Evolutionary conservation across 2,888 invertebrate genomes (phyloP).

Genomic region (Julus scanicus): DNA sequence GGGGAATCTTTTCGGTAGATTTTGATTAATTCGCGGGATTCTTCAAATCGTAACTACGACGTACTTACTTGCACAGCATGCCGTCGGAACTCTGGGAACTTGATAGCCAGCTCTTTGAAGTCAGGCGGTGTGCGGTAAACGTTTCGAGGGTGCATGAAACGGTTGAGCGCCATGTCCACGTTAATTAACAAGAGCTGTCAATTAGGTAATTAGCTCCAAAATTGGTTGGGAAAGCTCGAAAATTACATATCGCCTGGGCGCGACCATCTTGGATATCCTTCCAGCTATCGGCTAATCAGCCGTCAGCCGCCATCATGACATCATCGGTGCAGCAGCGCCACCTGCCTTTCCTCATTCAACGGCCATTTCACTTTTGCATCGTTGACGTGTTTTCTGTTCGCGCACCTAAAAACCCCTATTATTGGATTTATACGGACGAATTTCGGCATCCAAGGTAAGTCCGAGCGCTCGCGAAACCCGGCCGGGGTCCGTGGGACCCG

Average conservation of each 20-base stretch:
- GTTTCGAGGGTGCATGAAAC: conserved; percentile 90
- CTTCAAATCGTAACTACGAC: background rate
- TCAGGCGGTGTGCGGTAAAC: conserved; percentile 85
- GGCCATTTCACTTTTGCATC: background rate
- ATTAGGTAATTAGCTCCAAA: background rate
- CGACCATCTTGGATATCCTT: conserved; percentile 43
- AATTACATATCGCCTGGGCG: background rate
- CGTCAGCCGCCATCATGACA: background rate
- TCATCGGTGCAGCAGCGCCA: background rate
- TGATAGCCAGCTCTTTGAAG: conserved; percentile 80
- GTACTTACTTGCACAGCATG: conserved; percentile 75
- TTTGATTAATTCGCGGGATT: no score
- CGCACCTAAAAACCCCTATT: background rate
- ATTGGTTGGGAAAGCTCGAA: no score
- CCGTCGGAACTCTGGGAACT: conserved; percentile 81
- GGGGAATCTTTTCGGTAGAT: no score
- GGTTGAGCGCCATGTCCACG: conserved; percentile 59
- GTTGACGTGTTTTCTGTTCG: conserved; percentile 37
- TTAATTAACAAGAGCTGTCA: background rate
- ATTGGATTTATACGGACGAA: background rate
- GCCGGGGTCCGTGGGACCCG: background rate
- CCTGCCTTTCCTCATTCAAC: background rate
- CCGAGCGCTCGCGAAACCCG: background rate
- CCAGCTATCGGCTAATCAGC: background rate
- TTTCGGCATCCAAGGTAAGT: background rate